phyloP scores from a whole-genome alignment of 1,140 invertebrate species.

The Andrena cerasifolii region DNA sequence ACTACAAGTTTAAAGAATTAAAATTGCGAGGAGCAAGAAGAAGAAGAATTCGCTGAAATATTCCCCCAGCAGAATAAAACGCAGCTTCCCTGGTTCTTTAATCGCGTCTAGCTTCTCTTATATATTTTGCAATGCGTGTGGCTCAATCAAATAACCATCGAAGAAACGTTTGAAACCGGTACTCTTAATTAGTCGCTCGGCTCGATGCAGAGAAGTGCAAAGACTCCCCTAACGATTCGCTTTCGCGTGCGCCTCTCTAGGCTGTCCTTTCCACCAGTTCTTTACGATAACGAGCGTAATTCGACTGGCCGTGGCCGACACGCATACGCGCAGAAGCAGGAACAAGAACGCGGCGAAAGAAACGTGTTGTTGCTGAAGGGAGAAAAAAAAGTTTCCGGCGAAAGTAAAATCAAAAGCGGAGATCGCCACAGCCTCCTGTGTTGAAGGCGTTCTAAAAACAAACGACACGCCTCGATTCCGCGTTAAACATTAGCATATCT shows the following conservation, averaged over 20 bases:
- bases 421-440: neutral
- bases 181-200: neutral
- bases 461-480: neutral
- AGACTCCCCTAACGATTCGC: neutral
- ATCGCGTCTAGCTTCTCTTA: too few species aligned
- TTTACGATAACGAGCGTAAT: slow-evolving; percentile 22
- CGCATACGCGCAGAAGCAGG: too few species aligned
- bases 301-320: neutral
- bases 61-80: too few species aligned
- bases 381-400: slow-evolving; percentile 20
- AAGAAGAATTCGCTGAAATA: too few species aligned
- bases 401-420: slow-evolving; percentile 46
- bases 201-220: neutral
- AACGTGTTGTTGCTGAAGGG: neutral
- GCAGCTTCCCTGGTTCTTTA: too few species aligned
- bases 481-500: neutral
- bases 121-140: too few species aligned
- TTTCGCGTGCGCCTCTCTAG: slow-evolving; percentile 9
- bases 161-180: neutral
- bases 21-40: too few species aligned
- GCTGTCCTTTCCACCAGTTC: neutral
- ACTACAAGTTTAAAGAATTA: too few species aligned
- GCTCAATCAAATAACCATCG: neutral
- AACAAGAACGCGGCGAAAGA: slow-evolving; percentile 7
- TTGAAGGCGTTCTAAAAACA: neutral